Evolutionary conservation across 2,113 vertebrate species (phyloP).

Genomic region (Calyptomena viridis): DNA sequence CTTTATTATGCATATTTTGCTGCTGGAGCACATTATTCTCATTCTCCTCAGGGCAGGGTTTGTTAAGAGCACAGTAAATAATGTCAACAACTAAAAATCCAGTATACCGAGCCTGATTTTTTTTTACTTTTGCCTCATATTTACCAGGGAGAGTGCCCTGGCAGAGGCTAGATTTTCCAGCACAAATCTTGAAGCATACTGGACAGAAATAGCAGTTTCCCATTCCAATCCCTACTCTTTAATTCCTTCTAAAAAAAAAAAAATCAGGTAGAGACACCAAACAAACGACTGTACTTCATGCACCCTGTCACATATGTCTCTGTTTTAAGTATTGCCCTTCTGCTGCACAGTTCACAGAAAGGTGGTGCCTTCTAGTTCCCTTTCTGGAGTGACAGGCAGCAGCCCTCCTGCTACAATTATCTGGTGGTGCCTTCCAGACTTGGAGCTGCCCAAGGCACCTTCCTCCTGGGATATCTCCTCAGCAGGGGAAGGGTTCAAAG

Average conservation of each 20-base stretch:
- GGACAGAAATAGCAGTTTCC: not conserved
- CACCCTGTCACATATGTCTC: not conserved
- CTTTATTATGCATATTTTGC: slow-evolving; percentile 44
- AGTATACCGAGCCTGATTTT: not conserved
- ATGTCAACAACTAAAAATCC: slow-evolving; percentile 8
- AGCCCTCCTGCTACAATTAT: not conserved
- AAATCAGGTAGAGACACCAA: not conserved
- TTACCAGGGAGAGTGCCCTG: not conserved
- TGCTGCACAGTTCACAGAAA: not conserved
- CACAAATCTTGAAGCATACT: not conserved
- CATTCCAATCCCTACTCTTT: not conserved
- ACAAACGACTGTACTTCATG: not conserved
- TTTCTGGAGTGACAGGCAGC: not conserved
- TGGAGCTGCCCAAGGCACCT: not conserved
- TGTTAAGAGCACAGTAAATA: slow-evolving; percentile 41
- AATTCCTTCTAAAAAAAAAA: not conserved
- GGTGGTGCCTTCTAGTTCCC: not conserved
- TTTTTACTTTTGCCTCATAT: not conserved
- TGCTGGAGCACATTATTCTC: slow-evolving; percentile 24
- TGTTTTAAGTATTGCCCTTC: not conserved
- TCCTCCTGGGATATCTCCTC: slow-evolving; percentile 2
- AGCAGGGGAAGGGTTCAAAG: slow-evolving; percentile 51
- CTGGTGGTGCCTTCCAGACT: not conserved
- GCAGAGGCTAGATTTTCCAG: not conserved
- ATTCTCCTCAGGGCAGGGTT: not conserved